Conservation (phyloP, 2,888 invertebrate genomes). For the Augiades crinisus region DNA sequence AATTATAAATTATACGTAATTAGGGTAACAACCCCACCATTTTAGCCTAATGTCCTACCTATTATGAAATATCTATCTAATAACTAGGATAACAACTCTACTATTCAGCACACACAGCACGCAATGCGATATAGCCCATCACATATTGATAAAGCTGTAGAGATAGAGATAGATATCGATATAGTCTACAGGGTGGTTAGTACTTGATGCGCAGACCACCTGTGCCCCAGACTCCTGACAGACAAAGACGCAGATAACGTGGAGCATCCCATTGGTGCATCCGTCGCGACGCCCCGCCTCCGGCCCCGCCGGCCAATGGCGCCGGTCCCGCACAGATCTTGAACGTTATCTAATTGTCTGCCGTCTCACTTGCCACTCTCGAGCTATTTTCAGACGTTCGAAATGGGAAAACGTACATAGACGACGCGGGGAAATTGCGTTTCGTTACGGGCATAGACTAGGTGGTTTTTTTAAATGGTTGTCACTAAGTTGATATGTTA, state of each 20-base stretch:
- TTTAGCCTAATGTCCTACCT: no score
- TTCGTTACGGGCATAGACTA: constrained; percentile 4
- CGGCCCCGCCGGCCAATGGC: constrained; percentile 62
- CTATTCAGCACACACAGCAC: no score
- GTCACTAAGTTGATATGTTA: no score
- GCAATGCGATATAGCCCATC: no score
- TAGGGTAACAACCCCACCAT: no score
- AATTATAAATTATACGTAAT: no score
- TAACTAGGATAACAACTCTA: no score
- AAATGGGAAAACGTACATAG: constrained; percentile 31
- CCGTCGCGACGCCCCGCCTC: constrained; percentile 75
- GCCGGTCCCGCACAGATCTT: constrained; percentile 77
- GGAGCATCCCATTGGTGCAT: constrained; percentile 82
- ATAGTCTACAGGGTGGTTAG: constrained; percentile 19
- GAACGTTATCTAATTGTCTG: constrained; percentile 80
- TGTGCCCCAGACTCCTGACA: constrained; percentile 70
- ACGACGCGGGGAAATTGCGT: constrained; percentile 19
- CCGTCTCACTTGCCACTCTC: constrained; percentile 72
- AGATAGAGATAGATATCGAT: constrained; percentile 4
- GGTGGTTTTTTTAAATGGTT: no score
- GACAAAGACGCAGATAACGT: constrained; percentile 81
- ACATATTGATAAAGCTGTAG: not conserved
- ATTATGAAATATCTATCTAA: no score
- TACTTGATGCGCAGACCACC: constrained; percentile 37
- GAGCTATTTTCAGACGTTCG: constrained; percentile 61